Base-by-base conservation (phyloP, 2,888 invertebrate genomes). In the Heteromyza rotundicornis region DNA sequence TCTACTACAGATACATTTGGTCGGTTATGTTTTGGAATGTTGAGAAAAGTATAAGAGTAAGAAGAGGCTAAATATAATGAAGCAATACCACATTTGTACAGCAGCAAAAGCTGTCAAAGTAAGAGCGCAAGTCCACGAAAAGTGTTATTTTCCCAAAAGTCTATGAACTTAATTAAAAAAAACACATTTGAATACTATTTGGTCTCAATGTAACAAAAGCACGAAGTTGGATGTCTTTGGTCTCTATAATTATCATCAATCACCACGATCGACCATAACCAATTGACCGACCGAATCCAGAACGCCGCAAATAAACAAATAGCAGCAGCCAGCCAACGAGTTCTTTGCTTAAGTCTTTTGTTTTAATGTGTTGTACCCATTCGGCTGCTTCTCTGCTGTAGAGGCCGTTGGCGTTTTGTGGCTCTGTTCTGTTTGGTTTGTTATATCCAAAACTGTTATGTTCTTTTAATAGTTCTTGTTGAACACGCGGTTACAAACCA, bases 301-400 rank as follows among this genome's bases (percentile, higher is more conserved):
- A 20, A 5, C 47, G 40, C 3, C 47, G 19, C 47, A 14, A 23
- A 27, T 50, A 36, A 60, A 55, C 55, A 40, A 36, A 60, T 24
- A 47, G 44, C 44, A 23, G 44, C 57, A 52, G 24, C n/a, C n/a
- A n/a, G n/a, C n/a, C n/a, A n/a, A n/a, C 20, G 57, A 72, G 75
- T 75, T 75, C 66, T 78, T 70, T 73, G 72, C 78, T 71, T 77
- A 76, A 77, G 76, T 75, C 78, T 77, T 75, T 75, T 72, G 78
- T 76, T 77, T 75, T 74, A 77, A 74, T 75, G 74, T 70, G 77
- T n/a, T n/a, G n/a, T n/a, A n/a, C n/a, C n/a, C n/a, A n/a, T n/a
- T n/a, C 76, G 63, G 64, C 67, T 63, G 57, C 66, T n/a, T 51
- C 24, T 27, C 19, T n/a, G n/a, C n/a, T n/a, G n/a, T n/a, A n/a